phyloP scores from a whole-genome alignment of 2,113 vertebrate genomes.

The Suncus etruscus region DNA sequence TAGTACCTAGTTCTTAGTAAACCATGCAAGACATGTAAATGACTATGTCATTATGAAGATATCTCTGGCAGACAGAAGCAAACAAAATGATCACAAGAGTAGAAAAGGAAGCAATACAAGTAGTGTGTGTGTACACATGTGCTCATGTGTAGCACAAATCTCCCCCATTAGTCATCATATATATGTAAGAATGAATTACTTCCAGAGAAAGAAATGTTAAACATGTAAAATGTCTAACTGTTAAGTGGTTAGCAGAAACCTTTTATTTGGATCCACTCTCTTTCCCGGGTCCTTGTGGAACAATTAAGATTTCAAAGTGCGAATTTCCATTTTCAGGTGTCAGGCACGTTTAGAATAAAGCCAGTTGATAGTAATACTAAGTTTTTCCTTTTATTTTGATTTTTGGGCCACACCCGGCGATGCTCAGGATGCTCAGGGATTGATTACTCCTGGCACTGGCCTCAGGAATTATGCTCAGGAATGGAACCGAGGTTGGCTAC shows the following conservation, averaged over 20 bases:
- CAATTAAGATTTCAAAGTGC: neutral
- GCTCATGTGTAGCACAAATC: too few relatives aligned
- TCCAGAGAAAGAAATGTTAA: neutral
- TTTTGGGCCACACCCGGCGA: too few relatives aligned
- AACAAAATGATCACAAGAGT: neutral
- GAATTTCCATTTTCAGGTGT: constrained; percentile 25
- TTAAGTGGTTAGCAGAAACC: constrained; percentile 43
- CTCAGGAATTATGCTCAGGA: too few relatives aligned
- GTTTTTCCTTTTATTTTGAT: too few relatives aligned
- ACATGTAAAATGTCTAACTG: constrained; percentile 15
- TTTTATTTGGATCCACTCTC: neutral
- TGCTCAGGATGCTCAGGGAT: too few relatives aligned
- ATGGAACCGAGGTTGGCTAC: too few relatives aligned
- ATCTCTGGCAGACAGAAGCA: neutral
- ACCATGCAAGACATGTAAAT: neutral
- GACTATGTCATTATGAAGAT: neutral
- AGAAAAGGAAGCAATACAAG: neutral
- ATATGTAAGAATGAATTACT: constrained; percentile 40
- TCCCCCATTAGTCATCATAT: neutral
- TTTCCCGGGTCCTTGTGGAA: neutral
- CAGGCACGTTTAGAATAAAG: constrained; percentile 19
- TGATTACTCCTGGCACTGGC: too few relatives aligned
- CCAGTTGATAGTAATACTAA: neutral
- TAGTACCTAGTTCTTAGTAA: neutral
- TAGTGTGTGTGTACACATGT: neutral